phyloP scores from a whole-genome alignment of 1,140 invertebrate species.

The Aethina tumida region DNA sequence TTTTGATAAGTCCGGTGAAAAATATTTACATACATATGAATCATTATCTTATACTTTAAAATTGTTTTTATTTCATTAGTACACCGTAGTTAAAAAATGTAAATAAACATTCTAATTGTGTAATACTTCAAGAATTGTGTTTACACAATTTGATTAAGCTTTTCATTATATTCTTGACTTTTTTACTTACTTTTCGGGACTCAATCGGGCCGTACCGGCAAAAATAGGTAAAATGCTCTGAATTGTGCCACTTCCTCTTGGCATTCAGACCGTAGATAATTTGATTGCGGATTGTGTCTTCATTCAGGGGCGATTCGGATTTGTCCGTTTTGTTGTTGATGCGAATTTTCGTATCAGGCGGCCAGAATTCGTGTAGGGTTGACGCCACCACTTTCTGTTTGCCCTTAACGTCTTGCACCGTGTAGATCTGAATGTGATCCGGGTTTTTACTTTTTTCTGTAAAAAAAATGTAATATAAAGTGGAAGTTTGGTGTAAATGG shows the following conservation, averaged over 20 bases:
- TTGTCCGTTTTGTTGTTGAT: slow-evolving; percentile 62
- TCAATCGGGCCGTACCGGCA: slow-evolving; percentile 57
- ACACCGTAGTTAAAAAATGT: too few relatives aligned
- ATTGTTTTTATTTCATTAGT: too few relatives aligned
- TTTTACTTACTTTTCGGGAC: slow-evolving; percentile 48
- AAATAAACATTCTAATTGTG: too few relatives aligned
- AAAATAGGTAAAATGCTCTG: slow-evolving; percentile 57
- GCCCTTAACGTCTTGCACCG: slow-evolving; percentile 49
- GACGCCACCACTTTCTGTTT: slow-evolving; percentile 48
- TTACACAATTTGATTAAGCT: too few relatives aligned
- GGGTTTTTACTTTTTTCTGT: slow-evolving; percentile 59
- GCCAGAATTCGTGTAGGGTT: slow-evolving; percentile 53
- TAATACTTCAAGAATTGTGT: too few relatives aligned
- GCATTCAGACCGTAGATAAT: slow-evolving; percentile 36
- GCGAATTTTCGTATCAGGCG: slow-evolving; percentile 48
- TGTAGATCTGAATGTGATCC: slow-evolving; percentile 54
- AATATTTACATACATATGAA: too few relatives aligned
- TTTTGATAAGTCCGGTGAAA: too few relatives aligned
- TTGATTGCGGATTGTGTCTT: slow-evolving; percentile 55
- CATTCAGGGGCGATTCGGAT: slow-evolving; percentile 48
- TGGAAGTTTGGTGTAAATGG: not conserved
- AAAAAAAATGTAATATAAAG: slow-evolving; percentile 20
- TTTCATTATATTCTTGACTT: slow-evolving; percentile 5
- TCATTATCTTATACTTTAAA: too few relatives aligned
- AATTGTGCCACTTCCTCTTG: slow-evolving; percentile 55